Percentiles rank a stretch among this genome's conserved stretches.
Conservation (phyloP, 2,797 vertebrate species). For the Helarctos malayanus region DNA sequence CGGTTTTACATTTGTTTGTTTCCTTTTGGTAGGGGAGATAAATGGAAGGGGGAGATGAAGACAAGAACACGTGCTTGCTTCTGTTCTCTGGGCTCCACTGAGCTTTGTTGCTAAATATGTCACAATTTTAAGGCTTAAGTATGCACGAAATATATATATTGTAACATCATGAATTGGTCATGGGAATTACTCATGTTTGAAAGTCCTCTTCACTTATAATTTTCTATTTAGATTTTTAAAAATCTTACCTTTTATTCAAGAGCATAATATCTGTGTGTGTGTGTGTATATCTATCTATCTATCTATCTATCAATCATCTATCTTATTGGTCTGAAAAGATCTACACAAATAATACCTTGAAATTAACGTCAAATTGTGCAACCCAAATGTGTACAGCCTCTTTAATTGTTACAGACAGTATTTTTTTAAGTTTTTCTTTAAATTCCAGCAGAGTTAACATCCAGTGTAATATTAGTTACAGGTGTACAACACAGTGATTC, state of each 20-base stretch:
- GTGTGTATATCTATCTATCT: too few species aligned
- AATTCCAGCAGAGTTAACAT: background rate
- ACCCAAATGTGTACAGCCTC: background rate
- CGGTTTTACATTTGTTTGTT: background rate
- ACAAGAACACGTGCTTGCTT: background rate
- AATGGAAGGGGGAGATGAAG: background rate
- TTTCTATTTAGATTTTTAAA: constrained; percentile 23
- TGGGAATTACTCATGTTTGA: background rate
- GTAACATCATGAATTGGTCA: background rate
- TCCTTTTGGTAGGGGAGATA: background rate
- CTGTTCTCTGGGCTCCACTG: background rate
- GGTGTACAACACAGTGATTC: background rate
- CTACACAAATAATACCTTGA: background rate
- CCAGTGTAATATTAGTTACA: background rate
- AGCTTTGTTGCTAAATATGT: background rate
- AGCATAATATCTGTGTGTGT: background rate
- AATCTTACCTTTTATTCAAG: background rate
- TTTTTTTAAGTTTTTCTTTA: background rate
- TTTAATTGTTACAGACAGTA: constrained; percentile 12
- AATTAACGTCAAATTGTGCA: constrained; percentile 10
- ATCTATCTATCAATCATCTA: too few species aligned
- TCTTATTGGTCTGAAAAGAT: background rate
- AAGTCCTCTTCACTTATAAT: background rate
- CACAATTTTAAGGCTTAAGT: background rate
- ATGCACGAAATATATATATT: background rate